Conservation (phyloP, 2,888 invertebrate species). For the Eupeodes luniger region DNA sequence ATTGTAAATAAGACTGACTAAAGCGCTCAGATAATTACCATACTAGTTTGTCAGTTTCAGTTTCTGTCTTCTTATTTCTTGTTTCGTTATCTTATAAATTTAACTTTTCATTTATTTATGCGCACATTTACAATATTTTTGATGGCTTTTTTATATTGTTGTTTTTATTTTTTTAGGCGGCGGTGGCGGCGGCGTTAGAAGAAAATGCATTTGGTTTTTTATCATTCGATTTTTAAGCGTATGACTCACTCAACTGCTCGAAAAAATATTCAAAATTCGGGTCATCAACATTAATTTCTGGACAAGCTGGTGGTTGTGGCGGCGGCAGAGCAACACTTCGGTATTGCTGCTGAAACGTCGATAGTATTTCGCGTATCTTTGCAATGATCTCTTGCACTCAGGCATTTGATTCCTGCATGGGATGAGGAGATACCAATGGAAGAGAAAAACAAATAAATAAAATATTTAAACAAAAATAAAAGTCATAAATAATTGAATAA, state of each 20-base stretch:
- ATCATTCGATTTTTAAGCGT: slow-evolving; percentile 66
- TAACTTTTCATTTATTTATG: slow-evolving; percentile 30
- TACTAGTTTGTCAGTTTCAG: slow-evolving; percentile 21
- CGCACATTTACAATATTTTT: slow-evolving; percentile 49
- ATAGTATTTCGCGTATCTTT: slow-evolving; percentile 91
- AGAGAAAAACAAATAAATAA: slow-evolving; percentile 66
- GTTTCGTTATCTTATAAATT: slow-evolving; percentile 22
- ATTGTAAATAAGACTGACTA: slow-evolving; percentile 63
- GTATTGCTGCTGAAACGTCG: slow-evolving; percentile 87
- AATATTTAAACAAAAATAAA: slow-evolving; percentile 56
- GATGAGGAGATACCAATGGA: slow-evolving; percentile 55
- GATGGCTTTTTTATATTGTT: slow-evolving; percentile 47
- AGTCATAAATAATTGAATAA: slow-evolving; percentile 61
- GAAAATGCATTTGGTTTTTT: slow-evolving; percentile 57
- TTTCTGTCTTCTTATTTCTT: background rate
- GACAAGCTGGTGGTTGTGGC: slow-evolving; percentile 76
- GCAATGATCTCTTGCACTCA: slow-evolving; percentile 95
- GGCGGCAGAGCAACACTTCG: slow-evolving; percentile 85
- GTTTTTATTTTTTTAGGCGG: background rate
- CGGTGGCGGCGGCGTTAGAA: slow-evolving; percentile 45
- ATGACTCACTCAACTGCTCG: slow-evolving; percentile 74
- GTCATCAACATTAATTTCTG: slow-evolving; percentile 80
- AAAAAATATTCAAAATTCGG: slow-evolving; percentile 75
- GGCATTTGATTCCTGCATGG: slow-evolving; percentile 92
- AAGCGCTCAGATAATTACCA: slow-evolving; percentile 56